These are phyloP conservation scores for Tapirus indicus DNA, from an alignment of 2,797 vertebrate genomes.

Conservation along the genomic window DNA sequence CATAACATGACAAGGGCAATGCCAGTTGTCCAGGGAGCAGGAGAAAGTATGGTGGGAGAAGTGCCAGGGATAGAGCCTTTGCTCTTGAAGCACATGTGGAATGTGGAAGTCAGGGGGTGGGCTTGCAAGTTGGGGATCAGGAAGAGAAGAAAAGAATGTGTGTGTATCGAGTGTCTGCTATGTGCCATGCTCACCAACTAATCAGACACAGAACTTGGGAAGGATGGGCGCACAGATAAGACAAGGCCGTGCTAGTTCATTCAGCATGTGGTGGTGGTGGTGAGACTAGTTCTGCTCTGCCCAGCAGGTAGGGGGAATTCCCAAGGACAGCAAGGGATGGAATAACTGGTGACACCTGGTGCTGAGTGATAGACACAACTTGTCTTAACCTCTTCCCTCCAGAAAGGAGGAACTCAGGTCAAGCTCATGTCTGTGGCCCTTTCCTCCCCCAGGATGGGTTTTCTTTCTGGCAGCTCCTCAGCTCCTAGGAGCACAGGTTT, in stretches of 20 bases:
- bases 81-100: not conserved
- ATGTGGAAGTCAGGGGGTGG: not conserved
- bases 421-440: not conserved
- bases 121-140: not conserved
- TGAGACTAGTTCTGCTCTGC: not conserved
- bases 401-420: not conserved
- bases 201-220: not conserved
- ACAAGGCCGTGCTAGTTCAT: not conserved
- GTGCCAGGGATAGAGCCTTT: not conserved
- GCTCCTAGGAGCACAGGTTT: not conserved
- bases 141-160: not conserved
- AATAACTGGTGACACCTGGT: not conserved
- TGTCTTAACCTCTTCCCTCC: not conserved
- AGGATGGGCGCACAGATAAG: not conserved
- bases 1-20: not conserved
- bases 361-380: not conserved
- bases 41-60: not conserved
- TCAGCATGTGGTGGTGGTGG: too few relatives aligned
- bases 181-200: not conserved
- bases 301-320: not conserved
- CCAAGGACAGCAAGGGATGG: not conserved
- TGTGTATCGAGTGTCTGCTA: accelerated
- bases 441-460: not conserved
- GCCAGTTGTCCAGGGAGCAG: not conserved
- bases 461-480: not conserved